Evolutionary conservation across 2,888 invertebrate genomes (phyloP), one percentile per base, ranked within the genome.

Genomic region (Aphrophora alni): DNA sequence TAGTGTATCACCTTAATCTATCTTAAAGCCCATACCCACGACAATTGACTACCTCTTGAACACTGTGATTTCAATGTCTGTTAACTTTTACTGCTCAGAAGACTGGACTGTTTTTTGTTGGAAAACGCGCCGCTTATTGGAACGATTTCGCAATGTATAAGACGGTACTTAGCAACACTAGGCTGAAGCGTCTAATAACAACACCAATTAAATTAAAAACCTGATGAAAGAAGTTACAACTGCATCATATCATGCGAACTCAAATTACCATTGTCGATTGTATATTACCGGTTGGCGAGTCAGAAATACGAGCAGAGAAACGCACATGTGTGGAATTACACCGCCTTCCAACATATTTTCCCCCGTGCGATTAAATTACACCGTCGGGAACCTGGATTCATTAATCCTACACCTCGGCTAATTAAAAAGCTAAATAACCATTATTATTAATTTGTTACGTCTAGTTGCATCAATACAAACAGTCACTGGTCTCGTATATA

Each of bases 131-230:
- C 33, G 33, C 33, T 33, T 33, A 33, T 33, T 33, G 33, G 8
- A 33, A 33, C 3, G 5, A 44, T 44, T 14, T 14, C 44, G 17
- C 44, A 44, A 44, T 12, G 10, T 17, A 7, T 10, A 1, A 21
- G 21, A 21, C 59, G 4, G 1, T 59, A 59, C 21, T 59, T 21
- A 21, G 5, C n/a, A n/a, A 59, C 78, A 78, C 72, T n/a, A 72
- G 78, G 51, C 44, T 72, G 78, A 44, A 78, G 44, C 72, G 24
- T 10, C 27, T 72, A 78, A 78, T 78, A 27, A 51, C 28, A 38
- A 38, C 72, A 51, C 72, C 73, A 78, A 78, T 78, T 78, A 78
- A 78, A 26, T 72, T n/a, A 77, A 59, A 59, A 21, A 5, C 70
- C 28, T 51, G 51, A 78, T 51, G 78, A 78, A 78, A 78, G 51